Conservation (phyloP, 2,797 vertebrate species). For the Phataginus tricuspis region DNA sequence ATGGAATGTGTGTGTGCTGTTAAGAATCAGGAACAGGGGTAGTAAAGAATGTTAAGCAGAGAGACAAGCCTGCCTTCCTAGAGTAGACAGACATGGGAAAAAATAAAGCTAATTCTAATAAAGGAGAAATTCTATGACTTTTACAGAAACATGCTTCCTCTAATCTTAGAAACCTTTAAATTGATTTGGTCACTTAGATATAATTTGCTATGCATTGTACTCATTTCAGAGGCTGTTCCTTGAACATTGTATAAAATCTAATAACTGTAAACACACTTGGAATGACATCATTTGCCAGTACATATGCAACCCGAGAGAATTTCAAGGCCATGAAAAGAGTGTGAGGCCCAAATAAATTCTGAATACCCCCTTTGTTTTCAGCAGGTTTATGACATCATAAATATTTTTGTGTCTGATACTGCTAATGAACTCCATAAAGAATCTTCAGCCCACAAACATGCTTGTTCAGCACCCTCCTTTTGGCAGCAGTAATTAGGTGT, state of each 20-base stretch:
- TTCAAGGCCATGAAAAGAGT: conserved; percentile 22
- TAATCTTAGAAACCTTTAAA: not conserved
- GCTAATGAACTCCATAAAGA: conserved; percentile 64
- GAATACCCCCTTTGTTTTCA: conserved; percentile 36
- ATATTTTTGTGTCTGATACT: conserved; percentile 58
- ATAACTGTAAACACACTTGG: not conserved
- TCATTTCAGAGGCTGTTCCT: not conserved
- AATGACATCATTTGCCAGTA: not conserved
- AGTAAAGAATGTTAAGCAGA: not conserved
- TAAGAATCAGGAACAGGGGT: not conserved
- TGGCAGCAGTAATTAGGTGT: not conserved
- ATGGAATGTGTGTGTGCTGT: not conserved
- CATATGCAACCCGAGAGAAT: conserved; percentile 7
- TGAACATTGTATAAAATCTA: not conserved
- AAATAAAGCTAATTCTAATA: not conserved
- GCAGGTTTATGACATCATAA: conserved; percentile 66
- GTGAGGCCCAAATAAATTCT: conserved; percentile 34
- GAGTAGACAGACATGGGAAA: not conserved
- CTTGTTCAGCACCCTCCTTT: conserved; percentile 30
- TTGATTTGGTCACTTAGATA: not conserved
- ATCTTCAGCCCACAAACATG: conserved; percentile 28
- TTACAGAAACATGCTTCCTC: not conserved
- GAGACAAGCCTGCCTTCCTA: not conserved
- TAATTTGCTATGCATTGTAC: not conserved
- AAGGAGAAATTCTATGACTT: not conserved